Base-by-base conservation (phyloP, 1,140 invertebrate genomes). In the Drosophila saltans region DNA sequence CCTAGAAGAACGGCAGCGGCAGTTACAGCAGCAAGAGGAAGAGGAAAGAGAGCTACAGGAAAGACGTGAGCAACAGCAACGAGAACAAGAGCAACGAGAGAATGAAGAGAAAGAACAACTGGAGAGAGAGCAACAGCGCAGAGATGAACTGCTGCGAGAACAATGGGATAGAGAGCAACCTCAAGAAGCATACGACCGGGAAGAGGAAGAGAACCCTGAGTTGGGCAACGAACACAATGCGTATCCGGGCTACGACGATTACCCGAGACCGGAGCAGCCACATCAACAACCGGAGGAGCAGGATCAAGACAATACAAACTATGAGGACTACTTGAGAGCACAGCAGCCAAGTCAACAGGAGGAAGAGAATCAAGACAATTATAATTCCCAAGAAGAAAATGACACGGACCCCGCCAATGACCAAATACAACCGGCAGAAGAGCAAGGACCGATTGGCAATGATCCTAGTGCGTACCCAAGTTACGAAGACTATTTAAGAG, bases 101-200 rank as follows among this genome's bases (percentile, higher is more conserved):
- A 40, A 72, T 10, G 71, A 79, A 24, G 58, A 74, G 36, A 5
- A 48, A 9, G 62, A 71, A 7, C 63, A 45, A 60, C 58, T 70
- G 9, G 76, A 73, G 8, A 59, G 69, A 0, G 80, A 82, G 7
- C 64, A 78, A 16, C 66, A 73, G 21, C 43, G 60, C 6, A 41
- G 58, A 16, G 64, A 79, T 0, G 45, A 72, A 7, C 21, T 36
- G 11, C 28, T 2, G 4, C 59, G 63, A 3, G 39, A 30, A 11
- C 71, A 58, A 7, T 41, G 48, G 21, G 71, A 80, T 26, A 26
- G 62, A n/a, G 36, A 64, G 6, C 45, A 33, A 28, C 43, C 39
- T 7, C 30, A 58, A 0, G 70, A 24, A 21, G n/a, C 56, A 40
- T 10, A 10, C 11, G 10, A 10, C 24, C 3, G 16, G 16, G 61